Percentiles rank a stretch among this genome's conserved stretches.
Conservation (phyloP, 2,113 vertebrate species). For the Chlamydotis undulata region DNA sequence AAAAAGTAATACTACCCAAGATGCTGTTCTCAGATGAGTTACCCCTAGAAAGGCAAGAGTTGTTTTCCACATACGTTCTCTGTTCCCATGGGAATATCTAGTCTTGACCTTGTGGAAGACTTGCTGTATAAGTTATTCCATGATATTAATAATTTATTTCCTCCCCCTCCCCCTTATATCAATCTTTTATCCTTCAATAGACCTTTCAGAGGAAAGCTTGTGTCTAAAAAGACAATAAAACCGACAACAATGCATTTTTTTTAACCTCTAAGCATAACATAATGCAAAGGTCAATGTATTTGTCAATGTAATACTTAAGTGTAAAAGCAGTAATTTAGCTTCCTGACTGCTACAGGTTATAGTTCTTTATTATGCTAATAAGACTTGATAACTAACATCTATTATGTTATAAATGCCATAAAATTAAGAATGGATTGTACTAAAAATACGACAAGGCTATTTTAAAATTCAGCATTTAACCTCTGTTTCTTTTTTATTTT, state of each 20-base stretch:
- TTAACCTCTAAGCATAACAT: slow-evolving; percentile 1
- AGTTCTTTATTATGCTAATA: slow-evolving; percentile 76
- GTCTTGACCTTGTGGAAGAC: not conserved
- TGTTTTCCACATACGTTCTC: not conserved
- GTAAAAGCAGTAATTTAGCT: slow-evolving; percentile 71
- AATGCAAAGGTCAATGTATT: slow-evolving; percentile 69
- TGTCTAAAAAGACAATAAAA: not conserved
- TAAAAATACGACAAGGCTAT: slow-evolving; percentile 49
- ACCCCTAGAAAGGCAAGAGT: not conserved
- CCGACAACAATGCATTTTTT: not conserved
- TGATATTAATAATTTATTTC: not conserved
- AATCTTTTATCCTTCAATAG: not conserved
- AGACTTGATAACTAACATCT: slow-evolving; percentile 60
- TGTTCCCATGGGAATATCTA: not conserved
- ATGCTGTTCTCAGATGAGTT: not conserved
- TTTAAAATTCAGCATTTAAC: slow-evolving; percentile 64
- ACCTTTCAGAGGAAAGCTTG: not conserved
- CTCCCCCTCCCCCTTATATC: not conserved
- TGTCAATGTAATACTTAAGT: slow-evolving; percentile 67
- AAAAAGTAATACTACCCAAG: not conserved
- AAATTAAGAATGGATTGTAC: slow-evolving; percentile 69
- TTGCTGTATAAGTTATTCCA: not conserved
- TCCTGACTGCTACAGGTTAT: slow-evolving; percentile 54
- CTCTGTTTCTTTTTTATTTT: slow-evolving; percentile 28
- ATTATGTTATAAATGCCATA: slow-evolving; percentile 64